phyloP scores from a whole-genome alignment of 2,797 vertebrate genomes.

The Melanotaenia maccullochi region DNA sequence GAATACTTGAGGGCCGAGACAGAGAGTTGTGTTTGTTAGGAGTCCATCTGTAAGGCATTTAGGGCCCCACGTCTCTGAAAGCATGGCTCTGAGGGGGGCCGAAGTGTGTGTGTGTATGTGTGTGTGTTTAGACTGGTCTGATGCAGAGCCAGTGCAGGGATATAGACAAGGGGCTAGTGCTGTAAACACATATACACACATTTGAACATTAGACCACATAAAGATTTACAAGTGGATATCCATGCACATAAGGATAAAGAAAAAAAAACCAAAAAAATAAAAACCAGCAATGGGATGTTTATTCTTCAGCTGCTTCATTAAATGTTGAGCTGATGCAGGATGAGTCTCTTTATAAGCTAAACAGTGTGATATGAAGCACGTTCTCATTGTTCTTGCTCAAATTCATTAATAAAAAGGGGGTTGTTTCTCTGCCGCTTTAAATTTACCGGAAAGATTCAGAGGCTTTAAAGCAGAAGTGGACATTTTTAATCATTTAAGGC shows the following conservation, averaged over 20 bases:
- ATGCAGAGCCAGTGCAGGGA: conserved; percentile 46
- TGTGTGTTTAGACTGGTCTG: conserved; percentile 67
- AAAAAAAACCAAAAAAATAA: neutral
- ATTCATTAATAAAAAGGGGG: neutral
- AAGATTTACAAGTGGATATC: conserved; percentile 53
- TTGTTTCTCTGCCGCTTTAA: neutral
- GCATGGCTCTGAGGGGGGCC: conserved; percentile 63
- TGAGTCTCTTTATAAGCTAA: neutral
- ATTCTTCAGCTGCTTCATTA: conserved; percentile 20
- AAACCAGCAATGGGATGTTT: neutral
- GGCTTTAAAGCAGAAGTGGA: neutral
- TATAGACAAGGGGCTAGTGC: conserved; percentile 54
- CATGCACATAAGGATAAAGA: conserved; percentile 30
- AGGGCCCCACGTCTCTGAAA: conserved; percentile 74
- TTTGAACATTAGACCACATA: conserved; percentile 51
- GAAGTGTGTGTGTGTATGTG: conserved; percentile 36
- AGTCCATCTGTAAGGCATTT: conserved; percentile 83
- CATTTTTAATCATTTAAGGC: conserved; percentile 1
- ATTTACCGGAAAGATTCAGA: neutral
- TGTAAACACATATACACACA: conserved; percentile 57
- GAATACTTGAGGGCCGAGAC: conserved; percentile 75
- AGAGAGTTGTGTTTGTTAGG: conserved; percentile 77
- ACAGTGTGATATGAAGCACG: too few relatives aligned
- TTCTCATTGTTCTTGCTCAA: neutral
- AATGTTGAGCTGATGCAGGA: conserved; percentile 15